These are phyloP conservation scores for Eonycteris spelaea DNA, from an alignment of 2,113 vertebrate genomes.

Conservation along the genomic window DNA sequence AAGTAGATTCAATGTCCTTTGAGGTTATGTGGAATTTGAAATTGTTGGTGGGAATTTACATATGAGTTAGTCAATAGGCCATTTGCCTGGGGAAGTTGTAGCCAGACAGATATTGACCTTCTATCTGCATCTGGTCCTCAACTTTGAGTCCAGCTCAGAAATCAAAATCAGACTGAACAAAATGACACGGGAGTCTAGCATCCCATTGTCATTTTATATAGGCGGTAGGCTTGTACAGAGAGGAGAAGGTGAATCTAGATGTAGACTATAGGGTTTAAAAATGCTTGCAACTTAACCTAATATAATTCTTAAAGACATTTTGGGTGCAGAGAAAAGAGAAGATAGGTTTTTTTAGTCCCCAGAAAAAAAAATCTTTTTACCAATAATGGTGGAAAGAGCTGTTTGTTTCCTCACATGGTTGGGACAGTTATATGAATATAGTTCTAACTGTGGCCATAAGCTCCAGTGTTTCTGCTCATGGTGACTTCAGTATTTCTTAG, in stretches of 20 bases:
- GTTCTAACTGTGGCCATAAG: background rate
- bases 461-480: background rate
- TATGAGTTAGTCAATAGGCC: constrained; percentile 47
- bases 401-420: background rate
- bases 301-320: background rate
- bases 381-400: background rate
- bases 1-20: constrained; percentile 17
- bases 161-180: constrained; percentile 19
- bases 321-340: background rate
- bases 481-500: background rate
- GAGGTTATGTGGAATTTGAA: constrained; percentile 47
- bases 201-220: background rate
- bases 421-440: background rate
- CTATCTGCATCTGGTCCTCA: constrained; percentile 5
- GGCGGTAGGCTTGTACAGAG: background rate
- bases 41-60: constrained; percentile 35
- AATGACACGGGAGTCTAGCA: background rate
- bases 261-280: background rate
- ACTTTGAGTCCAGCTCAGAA: constrained; percentile 36
- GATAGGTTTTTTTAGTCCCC: background rate
- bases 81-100: constrained; percentile 39
- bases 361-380: background rate
- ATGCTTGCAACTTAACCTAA: background rate
- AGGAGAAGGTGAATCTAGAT: background rate
- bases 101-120: constrained; percentile 40